These are phyloP conservation scores for Eunapius fragilis DNA, from an alignment of 37 sponge, comb jelly and placozoan species.

Conservation along the genomic window DNA sequence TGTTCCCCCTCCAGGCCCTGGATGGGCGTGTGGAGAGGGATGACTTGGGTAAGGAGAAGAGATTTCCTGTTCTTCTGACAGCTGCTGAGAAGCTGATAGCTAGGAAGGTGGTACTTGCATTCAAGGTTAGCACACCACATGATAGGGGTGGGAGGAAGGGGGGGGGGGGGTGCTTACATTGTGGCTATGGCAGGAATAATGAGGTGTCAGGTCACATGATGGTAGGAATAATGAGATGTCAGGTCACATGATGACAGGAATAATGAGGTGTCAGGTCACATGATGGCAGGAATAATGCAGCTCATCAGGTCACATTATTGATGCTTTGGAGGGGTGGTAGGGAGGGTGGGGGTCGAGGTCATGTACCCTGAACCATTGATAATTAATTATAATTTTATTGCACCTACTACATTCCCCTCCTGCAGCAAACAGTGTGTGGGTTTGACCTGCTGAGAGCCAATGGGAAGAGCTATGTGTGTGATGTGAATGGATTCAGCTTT, in stretches of 20 bases:
- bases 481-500: conserved; percentile 98
- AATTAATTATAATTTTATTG: too few species aligned
- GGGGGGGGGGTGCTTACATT: background rate
- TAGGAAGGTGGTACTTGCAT: conserved; percentile 82
- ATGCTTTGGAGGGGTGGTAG: too few species aligned
- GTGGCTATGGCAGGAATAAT: too few species aligned
- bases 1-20: conserved; percentile 60
- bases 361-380: too few species aligned
- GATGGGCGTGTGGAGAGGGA: conserved; percentile 97
- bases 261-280: too few species aligned
- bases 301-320: too few species aligned
- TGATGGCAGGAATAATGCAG: too few species aligned
- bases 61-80: conserved; percentile 92
- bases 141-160: background rate
- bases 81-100: conserved; percentile 94
- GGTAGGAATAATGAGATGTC: too few species aligned
- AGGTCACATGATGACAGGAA: too few species aligned
- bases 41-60: conserved; percentile 84
- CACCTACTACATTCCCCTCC: too few species aligned
- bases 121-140: conserved; percentile 63
- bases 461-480: conserved; percentile 96
- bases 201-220: too few species aligned
- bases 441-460: conserved; percentile 94
- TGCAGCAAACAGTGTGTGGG: conserved; percentile 97
- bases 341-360: too few species aligned